A percentile compares a stretch with the other conserved stretches of the same genome.
Evolutionary conservation across 2,797 vertebrate genomes (phyloP).

Genomic region (Coendou prehensilis): DNA sequence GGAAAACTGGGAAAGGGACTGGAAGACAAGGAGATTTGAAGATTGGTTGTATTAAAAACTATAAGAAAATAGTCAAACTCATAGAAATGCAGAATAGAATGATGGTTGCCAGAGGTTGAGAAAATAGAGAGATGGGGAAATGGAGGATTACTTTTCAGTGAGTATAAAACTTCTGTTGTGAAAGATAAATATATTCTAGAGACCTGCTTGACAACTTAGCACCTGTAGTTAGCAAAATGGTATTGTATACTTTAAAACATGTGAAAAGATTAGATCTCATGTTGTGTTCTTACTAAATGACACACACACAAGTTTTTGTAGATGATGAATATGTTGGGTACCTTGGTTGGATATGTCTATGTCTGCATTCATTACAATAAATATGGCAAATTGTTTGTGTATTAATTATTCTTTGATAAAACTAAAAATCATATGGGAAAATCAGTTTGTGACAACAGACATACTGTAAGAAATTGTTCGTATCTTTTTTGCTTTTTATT

Average conservation of each 20-base stretch:
- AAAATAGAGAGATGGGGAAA: not conserved
- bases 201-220: too few species aligned
- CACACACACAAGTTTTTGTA: not conserved
- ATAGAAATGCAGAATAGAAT: not conserved
- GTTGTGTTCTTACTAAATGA: not conserved
- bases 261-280: too few species aligned
- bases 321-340: fast-evolving
- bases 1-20: not conserved
- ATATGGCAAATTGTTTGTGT: not conserved
- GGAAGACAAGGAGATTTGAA: not conserved
- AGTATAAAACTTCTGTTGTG: fast-evolving
- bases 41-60: not conserved
- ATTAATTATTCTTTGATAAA: not conserved
- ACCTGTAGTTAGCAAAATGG: not conserved
- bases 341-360: fast-evolving
- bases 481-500: not conserved
- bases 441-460: not conserved
- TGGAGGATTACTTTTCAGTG: not conserved
- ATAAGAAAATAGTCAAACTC: not conserved
- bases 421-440: not conserved
- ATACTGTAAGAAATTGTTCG: not conserved
- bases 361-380: not conserved
- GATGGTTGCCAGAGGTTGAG: not conserved
- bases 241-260: not conserved
- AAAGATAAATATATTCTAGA: not conserved